Conservation (phyloP, 2,797 vertebrate species). For the Poeciliopsis presidionis region DNA sequence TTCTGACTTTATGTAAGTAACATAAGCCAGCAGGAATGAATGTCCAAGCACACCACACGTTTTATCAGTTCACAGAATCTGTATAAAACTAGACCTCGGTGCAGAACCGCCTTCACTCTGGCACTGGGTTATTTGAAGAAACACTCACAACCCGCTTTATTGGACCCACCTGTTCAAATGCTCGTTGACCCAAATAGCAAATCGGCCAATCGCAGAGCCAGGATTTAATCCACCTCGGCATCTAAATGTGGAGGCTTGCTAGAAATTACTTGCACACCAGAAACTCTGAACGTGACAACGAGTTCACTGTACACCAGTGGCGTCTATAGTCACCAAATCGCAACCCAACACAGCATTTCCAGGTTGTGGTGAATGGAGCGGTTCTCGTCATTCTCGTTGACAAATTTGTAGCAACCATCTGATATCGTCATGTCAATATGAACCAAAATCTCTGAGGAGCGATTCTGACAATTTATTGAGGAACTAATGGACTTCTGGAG, state of each 20-base stretch:
- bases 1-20: neutral
- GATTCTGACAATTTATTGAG: neutral
- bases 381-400: neutral
- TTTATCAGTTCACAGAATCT: slow-evolving; percentile 24
- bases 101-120: neutral
- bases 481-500: neutral
- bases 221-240: neutral
- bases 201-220: neutral
- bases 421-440: neutral
- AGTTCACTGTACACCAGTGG: neutral
- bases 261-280: neutral
- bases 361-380: neutral
- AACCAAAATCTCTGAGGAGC: neutral
- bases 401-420: neutral
- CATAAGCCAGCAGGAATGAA: neutral
- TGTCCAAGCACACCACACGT: neutral
- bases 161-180: neutral
- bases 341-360: neutral
- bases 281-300: neutral
- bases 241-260: neutral
- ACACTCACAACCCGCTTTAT: neutral
- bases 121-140: neutral
- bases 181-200: neutral
- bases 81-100: slow-evolving; percentile 5
- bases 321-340: neutral